These are phyloP conservation scores for Antrozous pallidus DNA, from an alignment of 2,797 vertebrate species.

Conservation along the genomic window DNA sequence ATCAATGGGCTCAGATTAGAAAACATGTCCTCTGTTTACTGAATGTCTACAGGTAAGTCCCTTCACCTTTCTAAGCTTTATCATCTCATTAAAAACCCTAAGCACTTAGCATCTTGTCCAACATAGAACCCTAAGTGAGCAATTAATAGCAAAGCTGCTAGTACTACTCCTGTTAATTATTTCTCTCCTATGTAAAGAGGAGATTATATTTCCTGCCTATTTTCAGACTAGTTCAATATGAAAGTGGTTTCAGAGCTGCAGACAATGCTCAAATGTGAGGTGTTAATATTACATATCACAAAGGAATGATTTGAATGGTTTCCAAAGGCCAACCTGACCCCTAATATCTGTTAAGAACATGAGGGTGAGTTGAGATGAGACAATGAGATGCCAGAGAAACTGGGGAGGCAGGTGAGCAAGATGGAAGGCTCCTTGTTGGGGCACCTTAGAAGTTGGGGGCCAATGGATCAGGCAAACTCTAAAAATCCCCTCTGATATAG, in stretches of 20 bases:
- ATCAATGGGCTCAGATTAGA: not conserved
- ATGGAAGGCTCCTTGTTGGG: not conserved
- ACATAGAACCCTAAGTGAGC: not conserved
- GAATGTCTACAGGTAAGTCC: not conserved
- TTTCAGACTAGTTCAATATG: not conserved
- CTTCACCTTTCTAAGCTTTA: not conserved
- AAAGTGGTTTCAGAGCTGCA: not conserved
- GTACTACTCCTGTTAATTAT: not conserved
- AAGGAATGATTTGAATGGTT: not conserved
- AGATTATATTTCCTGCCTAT: not conserved
- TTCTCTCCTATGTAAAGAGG: not conserved
- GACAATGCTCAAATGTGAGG: not conserved
- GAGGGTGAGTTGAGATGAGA: not conserved
- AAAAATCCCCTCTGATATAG: not conserved
- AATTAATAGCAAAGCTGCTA: not conserved
- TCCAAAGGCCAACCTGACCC: not conserved
- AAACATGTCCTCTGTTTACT: not conserved
- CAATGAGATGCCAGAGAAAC: not conserved
- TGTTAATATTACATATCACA: not conserved
- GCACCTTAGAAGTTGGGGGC: no score
- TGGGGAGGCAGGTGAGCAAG: not conserved
- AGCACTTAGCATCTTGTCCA: not conserved
- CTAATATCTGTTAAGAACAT: not conserved
- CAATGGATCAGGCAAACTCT: not conserved
- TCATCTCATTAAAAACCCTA: not conserved